These are phyloP conservation scores for Argyra leucocephala DNA, from an alignment of 2,888 invertebrate species.

Conservation along the genomic window DNA sequence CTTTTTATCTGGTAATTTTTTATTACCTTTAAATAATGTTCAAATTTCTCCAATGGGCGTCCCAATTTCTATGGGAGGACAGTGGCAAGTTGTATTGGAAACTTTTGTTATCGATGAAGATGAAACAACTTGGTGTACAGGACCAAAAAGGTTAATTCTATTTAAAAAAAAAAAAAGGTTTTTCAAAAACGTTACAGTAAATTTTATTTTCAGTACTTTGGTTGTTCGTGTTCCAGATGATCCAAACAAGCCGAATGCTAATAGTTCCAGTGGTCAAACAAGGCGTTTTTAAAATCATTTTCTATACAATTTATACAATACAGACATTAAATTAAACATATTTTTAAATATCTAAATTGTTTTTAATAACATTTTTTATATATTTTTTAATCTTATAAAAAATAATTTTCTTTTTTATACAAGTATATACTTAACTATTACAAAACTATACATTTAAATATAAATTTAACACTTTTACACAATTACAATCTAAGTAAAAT, in stretches of 20 bases:
- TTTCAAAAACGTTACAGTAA: conserved; percentile 7
- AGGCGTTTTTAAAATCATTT: conserved; percentile 22
- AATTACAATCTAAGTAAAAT: too few species aligned
- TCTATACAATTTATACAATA: not conserved
- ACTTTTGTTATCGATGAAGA: conserved; percentile 76
- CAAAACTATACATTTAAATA: too few species aligned
- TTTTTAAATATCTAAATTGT: too few species aligned
- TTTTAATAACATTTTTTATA: too few species aligned
- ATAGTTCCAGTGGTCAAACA: conserved; percentile 18
- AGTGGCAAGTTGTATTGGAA: conserved; percentile 70
- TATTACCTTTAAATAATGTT: conserved; percentile 46
- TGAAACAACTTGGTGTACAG: conserved; percentile 82
- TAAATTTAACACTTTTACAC: too few species aligned
- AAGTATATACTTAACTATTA: too few species aligned
- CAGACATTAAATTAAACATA: not conserved
- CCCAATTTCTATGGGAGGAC: conserved; percentile 49
- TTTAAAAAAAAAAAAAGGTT: too few species aligned
- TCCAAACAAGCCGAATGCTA: conserved; percentile 32
- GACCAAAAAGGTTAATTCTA: conserved; percentile 66
- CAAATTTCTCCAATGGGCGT: conserved; percentile 22
- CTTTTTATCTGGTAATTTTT: conserved; percentile 87
- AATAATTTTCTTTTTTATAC: too few species aligned
- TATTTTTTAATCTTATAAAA: too few species aligned
- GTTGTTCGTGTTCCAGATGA: conserved; percentile 42
- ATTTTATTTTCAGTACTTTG: conserved; percentile 30